Percentiles rank a stretch among this genome's conserved stretches.
Conservation (phyloP, 2,797 vertebrate genomes). For the Sciurus vulgaris region DNA sequence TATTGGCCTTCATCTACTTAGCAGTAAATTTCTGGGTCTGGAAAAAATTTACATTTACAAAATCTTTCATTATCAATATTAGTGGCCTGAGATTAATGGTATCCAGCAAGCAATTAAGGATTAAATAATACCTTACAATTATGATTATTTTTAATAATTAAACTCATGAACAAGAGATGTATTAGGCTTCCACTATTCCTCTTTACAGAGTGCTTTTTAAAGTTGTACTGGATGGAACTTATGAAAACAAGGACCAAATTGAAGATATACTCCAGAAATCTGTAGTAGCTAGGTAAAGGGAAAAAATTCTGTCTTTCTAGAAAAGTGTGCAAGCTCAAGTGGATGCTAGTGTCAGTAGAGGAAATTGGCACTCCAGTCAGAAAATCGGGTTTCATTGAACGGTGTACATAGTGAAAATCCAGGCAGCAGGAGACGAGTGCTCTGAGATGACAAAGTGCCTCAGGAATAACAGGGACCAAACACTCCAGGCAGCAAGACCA, state of each 20-base stretch:
- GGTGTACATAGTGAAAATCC: not conserved
- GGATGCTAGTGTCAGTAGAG: not conserved
- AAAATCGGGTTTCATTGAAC: not conserved
- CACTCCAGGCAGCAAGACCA: not conserved
- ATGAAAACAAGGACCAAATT: not conserved
- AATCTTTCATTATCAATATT: not conserved
- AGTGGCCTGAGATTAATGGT: not conserved
- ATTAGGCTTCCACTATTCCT: not conserved
- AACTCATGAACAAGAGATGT: not conserved
- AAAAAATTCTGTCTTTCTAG: not conserved
- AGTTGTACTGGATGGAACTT: not conserved
- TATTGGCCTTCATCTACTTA: not conserved
- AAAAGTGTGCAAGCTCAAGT: not conserved
- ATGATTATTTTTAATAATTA: slow-evolving; percentile 10
- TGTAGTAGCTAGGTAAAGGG: not conserved
- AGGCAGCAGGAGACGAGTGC: not conserved
- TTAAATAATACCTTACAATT: not conserved
- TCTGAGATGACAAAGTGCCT: not conserved
- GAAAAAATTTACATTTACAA: not conserved
- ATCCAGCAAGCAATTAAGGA: not conserved
- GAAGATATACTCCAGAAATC: not conserved
- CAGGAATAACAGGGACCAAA: not conserved
- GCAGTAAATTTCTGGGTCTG: not conserved
- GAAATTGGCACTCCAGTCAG: not conserved
- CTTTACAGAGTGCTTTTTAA: not conserved